Base-by-base conservation (phyloP, 2,113 vertebrate species). In the Cervus canadensis region DNA sequence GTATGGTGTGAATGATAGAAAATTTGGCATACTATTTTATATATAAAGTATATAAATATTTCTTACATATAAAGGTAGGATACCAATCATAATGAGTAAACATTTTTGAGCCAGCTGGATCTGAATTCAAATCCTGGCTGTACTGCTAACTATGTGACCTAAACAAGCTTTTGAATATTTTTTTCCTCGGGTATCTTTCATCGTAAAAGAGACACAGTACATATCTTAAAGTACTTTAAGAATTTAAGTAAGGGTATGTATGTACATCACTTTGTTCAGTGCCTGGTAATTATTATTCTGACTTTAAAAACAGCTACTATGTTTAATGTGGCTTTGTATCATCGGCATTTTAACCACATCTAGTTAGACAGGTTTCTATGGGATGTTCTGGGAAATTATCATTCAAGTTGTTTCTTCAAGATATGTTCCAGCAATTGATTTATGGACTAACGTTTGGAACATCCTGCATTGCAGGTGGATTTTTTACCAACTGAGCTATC, bases 381-480 rank as follows among this genome's bases (percentile, higher is more conserved):
- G 30, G 17, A 86, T 78, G 25, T 82, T 96, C n/a, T 84, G 17
- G 54, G 26, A 85, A 96, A 79, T 19, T 36, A 82, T n/a, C 40
- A 85, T 83, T 96, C 87, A 91, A 89, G 23, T 64, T 81, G 60
- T 81, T 97, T 92, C 56, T 92, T 91, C 23, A 98, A 82, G 54
- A 33, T 89, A 76, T 90, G 26, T 64, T 91, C 40, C 8, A 92
- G 50, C n/a, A 95, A 57, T 45, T 76, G 26, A 79, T 87, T 57
- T 92, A 87, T 8, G 91, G 14, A 79, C 25, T 85, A 94, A 91
- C 15, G 89, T 94, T 59, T 94, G 33, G 56, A 87, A 92, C 15
- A 84, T 60, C 36, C 36, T 74, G 23, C 67, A 74, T 40, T 74
- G 36, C n/a, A 74, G 19, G 67, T 74, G 19, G 67, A 40, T 74